Base-by-base conservation (phyloP, 2,797 vertebrate species). In the Smutsia temminckii region DNA sequence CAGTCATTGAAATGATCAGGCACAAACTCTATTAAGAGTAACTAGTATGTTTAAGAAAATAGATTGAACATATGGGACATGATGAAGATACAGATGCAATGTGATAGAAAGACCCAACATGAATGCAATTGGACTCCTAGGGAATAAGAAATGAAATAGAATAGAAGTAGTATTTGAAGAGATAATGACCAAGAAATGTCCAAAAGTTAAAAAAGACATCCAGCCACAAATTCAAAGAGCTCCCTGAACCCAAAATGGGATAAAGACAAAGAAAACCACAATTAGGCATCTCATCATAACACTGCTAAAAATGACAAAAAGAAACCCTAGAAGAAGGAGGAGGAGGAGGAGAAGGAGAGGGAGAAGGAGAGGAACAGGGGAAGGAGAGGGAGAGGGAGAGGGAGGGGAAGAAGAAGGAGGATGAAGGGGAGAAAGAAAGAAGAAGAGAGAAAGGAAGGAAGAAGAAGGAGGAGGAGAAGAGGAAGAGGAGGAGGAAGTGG, bases 111-210 rank as follows among this genome's bases (percentile, higher is more conserved):
- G 49, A 16, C 75, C 79, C 85, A 51, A 66, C 10, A 18, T 51
- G 18, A 68, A 17, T 66, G 20, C 32, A 57, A 0, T 4, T 64
- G 5, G 25, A 16, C 29, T 87, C 29, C 8, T 29, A 37, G 32
- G 72, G 46, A 25, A 79, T 53, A 61, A 61, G 29, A 80, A 25
- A 37, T 64, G 57, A 42, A 61, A 81, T 46, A 18, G 34, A 11
- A 12, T 61, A 46, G 20, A 92, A 68, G 25, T 25, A 71, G 16
- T 71, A 77, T 46, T 72, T 64, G 46, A 64, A 93, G 64, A 93
- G 57, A n/a, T 68, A 74, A 59, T 37, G 18, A 18, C 59, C 27
- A 93, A 68, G 42, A 85, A 75, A 46, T 66, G 53, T 90, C 68
- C 40, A 53, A 79, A 92, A 66, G 32, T 21, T 5, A 37, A 68